These are phyloP conservation scores for Drosophila malerkotliana DNA, from an alignment of 1,140 invertebrate genomes.

Conservation along the genomic window DNA sequence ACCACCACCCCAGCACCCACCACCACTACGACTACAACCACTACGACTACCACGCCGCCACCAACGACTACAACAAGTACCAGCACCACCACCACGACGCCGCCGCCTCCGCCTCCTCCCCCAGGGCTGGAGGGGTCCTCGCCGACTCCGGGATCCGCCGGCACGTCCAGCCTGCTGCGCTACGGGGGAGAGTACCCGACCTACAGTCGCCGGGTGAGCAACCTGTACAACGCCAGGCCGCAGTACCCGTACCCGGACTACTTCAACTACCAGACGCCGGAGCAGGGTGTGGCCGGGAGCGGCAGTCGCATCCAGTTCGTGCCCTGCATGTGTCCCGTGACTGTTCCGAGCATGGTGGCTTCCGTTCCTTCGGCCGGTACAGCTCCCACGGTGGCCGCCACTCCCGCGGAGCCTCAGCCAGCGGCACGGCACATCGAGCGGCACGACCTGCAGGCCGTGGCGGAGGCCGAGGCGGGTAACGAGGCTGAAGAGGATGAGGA, in stretches of 20 bases:
- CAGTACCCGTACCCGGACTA: conserved; percentile 83
- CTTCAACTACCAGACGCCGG: conserved; percentile 66
- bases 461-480: conserved; percentile 4
- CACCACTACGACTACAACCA: conserved; percentile 49
- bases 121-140: conserved; percentile 20
- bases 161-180: conserved; percentile 22
- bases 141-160: conserved; percentile 8
- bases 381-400: conserved; percentile 23
- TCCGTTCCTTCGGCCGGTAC: conserved; percentile 18
- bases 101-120: conserved; percentile 26
- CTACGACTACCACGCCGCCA: conserved; percentile 49
- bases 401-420: background rate
- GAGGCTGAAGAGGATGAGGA: conserved; percentile 17
- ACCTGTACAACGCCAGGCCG: conserved; percentile 67
- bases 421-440: conserved; percentile 62
- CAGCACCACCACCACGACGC: conserved; percentile 39
- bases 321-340: conserved; percentile 81
- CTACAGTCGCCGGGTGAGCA: conserved; percentile 70
- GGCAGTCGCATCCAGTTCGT: conserved; percentile 71
- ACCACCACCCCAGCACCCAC: conserved; percentile 56
- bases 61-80: conserved; percentile 47
- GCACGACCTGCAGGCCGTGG: conserved; percentile 37
- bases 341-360: conserved; percentile 49
- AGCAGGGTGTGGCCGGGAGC: conserved; percentile 21
- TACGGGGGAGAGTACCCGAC: conserved; percentile 67